Conservation (phyloP, 1,140 invertebrate genomes). For the Cepaea nemoralis region DNA sequence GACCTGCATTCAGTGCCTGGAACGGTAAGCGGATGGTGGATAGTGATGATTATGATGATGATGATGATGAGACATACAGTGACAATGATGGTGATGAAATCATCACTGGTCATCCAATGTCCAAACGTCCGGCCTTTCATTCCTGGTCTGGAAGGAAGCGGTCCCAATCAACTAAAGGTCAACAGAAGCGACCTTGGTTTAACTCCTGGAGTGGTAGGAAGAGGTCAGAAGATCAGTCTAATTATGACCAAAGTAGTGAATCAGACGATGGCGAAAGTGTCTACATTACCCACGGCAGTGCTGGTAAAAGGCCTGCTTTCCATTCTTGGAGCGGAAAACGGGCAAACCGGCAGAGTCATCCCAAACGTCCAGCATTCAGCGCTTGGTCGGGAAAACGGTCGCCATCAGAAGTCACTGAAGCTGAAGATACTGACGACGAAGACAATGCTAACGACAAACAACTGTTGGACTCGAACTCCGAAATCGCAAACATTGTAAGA, state of each 20-base stretch:
- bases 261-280: background rate
- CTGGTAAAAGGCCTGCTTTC: background rate
- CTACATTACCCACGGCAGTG: background rate
- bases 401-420: background rate
- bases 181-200: background rate
- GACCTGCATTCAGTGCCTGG: background rate
- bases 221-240: background rate
- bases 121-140: background rate
- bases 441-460: background rate
- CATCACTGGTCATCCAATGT: background rate
- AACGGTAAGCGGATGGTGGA: background rate
- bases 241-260: background rate
- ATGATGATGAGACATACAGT: background rate
- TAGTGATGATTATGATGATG: background rate
- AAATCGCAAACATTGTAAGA: background rate
- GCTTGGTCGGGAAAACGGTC: background rate
- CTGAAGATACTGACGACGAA: background rate
- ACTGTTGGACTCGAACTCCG: background rate
- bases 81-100: background rate
- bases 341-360: background rate
- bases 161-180: background rate
- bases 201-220: background rate
- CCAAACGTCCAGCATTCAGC: background rate
- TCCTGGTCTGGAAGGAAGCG: background rate
- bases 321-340: background rate